Percentiles rank a stretch among this genome's conserved stretches.
Evolutionary conservation across 2,888 invertebrate genomes (phyloP).

Genomic region (Plutella xylostella): DNA sequence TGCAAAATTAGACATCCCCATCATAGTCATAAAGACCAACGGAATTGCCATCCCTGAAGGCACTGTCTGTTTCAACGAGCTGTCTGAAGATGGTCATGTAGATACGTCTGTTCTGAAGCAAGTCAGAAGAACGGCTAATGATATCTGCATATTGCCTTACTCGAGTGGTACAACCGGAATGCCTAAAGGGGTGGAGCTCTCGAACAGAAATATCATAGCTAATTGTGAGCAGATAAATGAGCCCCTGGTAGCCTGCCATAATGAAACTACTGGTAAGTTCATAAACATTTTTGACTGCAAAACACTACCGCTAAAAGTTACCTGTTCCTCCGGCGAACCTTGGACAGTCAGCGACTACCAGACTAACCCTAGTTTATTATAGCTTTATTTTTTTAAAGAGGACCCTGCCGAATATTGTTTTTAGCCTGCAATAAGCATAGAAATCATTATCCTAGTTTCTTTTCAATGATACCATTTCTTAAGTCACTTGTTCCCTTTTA

Average conservation of each 20-base stretch:
- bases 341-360: too few species aligned
- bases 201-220: slow-evolving; percentile 70
- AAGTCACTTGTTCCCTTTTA: too few species aligned
- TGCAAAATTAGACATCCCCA: slow-evolving; percentile 61
- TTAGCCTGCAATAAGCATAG: too few species aligned
- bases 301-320: too few species aligned
- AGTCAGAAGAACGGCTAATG: slow-evolving; percentile 56
- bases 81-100: slow-evolving; percentile 65
- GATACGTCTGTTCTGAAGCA: slow-evolving; percentile 65
- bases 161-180: slow-evolving; percentile 90
- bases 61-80: slow-evolving; percentile 73
- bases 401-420: too few species aligned
- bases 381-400: too few species aligned
- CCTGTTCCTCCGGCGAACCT: too few species aligned
- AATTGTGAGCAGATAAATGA: slow-evolving; percentile 58
- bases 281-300: too few species aligned
- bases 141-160: slow-evolving; percentile 80
- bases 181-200: slow-evolving; percentile 80
- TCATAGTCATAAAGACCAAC: slow-evolving; percentile 58
- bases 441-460: too few species aligned
- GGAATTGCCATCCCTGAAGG: slow-evolving; percentile 45
- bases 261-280: slow-evolving; percentile 49
- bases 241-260: slow-evolving; percentile 29
- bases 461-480: too few species aligned
- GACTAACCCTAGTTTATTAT: too few species aligned